Evolutionary conservation across 2,797 vertebrate genomes (phyloP).

Genomic region (Brachymystax lenok): DNA sequence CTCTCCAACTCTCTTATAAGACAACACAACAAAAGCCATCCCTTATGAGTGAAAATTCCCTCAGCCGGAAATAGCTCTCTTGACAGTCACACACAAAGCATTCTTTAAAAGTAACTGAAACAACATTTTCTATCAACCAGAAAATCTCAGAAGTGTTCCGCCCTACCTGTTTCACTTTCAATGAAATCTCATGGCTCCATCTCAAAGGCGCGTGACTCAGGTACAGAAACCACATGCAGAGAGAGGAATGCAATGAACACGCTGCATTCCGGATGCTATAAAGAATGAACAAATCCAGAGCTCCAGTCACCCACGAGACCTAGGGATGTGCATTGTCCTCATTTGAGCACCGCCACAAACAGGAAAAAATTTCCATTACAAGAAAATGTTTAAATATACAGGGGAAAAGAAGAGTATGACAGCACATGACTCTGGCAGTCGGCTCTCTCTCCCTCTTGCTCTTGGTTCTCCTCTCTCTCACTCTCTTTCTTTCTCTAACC

Average conservation of each 20-base stretch:
- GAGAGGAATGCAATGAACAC: neutral
- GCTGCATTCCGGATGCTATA: constrained; percentile 15
- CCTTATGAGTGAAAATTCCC: neutral
- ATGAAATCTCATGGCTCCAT: constrained; percentile 1
- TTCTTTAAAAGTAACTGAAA: constrained; percentile 2
- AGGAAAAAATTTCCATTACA: constrained; percentile 20
- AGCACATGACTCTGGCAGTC: constrained; percentile 1
- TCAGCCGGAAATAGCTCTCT: neutral
- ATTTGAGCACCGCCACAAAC: constrained; percentile 27
- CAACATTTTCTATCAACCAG: neutral
- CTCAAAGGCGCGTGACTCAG: neutral
- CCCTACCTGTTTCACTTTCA: constrained; percentile 9
- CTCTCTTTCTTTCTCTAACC: constrained; percentile 11
- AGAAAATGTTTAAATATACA: constrained; percentile 3
- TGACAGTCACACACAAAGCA: neutral
- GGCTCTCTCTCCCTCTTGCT: neutral
- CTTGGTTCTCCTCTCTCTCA: constrained; percentile 4
- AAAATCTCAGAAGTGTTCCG: neutral
- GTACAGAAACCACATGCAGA: constrained; percentile 2
- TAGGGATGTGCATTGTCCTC: constrained; percentile 16
- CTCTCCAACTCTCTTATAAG: neutral
- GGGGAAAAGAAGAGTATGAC: neutral
- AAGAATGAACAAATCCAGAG: constrained; percentile 8
- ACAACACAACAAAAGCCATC: neutral
- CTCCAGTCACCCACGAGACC: constrained; percentile 19